These are phyloP conservation scores for Synanthedon myopaeformis DNA, from an alignment of 2,888 invertebrate species.

Conservation along the genomic window DNA sequence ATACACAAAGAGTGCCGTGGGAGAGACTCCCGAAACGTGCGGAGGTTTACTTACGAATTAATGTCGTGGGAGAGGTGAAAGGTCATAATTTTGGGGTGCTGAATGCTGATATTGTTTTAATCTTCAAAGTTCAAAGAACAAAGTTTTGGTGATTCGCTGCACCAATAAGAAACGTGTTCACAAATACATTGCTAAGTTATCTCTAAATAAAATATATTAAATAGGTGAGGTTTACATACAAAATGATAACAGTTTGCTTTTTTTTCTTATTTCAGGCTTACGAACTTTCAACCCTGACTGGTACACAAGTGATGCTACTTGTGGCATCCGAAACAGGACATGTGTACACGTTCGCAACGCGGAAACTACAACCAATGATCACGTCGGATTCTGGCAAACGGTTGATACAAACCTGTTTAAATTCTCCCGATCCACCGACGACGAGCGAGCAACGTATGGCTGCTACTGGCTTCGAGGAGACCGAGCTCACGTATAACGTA, in stretches of 20 bases:
- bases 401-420: conserved; percentile 97
- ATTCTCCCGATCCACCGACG: conserved; percentile 92
- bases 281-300: conserved; percentile 97
- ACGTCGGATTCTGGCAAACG: conserved; percentile 97
- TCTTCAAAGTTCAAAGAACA: conserved; percentile 22
- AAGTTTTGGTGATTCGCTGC: no score
- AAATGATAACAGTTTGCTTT: no score
- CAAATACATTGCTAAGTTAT: conserved; percentile 9
- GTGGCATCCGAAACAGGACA: conserved; percentile 99
- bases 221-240: no score
- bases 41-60: conserved; percentile 51
- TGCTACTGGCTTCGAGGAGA: conserved; percentile 98
- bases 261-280: conserved; percentile 84
- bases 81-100: conserved; percentile 33
- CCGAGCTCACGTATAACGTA: conserved; percentile 96
- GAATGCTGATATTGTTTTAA: conserved; percentile 17
- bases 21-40: conserved; percentile 56
- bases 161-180: conserved; percentile 19
- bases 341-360: conserved; percentile 99
- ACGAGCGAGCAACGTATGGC: conserved; percentile 96
- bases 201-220: no score
- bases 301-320: conserved; percentile 99
- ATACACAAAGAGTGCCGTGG: conserved; percentile 63
- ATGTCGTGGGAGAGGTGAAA: conserved; percentile 63
- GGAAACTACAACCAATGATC: conserved; percentile 99